A percentile compares a stretch with the other conserved stretches of the same genome.
These are phyloP conservation scores for Ciconia boyciana DNA, from an alignment of 2,113 vertebrate species.

Conservation along the genomic window DNA sequence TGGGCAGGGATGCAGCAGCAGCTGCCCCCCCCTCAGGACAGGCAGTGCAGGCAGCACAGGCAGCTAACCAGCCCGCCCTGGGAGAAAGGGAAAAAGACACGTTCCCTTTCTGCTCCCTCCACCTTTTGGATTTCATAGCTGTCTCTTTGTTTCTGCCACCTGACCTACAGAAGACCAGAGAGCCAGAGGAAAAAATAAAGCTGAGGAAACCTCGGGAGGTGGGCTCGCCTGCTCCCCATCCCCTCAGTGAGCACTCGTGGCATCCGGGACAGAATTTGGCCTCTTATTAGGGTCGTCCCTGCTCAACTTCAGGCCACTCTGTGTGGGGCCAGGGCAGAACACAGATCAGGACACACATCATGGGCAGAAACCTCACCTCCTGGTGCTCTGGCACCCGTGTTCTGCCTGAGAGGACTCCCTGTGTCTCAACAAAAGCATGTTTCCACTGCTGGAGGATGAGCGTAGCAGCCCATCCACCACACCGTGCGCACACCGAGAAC, in stretches of 20 bases:
- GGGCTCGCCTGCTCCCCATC: neutral
- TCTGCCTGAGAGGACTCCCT: rapidly evolving
- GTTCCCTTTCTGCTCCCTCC: neutral
- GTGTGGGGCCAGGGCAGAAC: rapidly evolving
- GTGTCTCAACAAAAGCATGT: neutral
- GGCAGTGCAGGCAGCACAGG: neutral
- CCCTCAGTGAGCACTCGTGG: neutral
- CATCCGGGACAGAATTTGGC: neutral
- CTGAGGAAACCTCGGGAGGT: neutral
- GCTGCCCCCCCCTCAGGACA: rapidly evolving
- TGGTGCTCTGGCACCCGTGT: rapidly evolving
- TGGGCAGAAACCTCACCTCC: neutral
- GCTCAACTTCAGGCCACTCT: rapidly evolving
- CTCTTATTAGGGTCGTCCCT: neutral
- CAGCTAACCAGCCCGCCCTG: neutral
- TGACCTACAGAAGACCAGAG: neutral
- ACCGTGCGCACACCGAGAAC: rapidly evolving
- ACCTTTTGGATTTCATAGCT: neutral
- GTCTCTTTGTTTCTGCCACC: neutral
- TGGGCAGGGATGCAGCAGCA: neutral
- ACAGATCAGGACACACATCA: too few relatives aligned
- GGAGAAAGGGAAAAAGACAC: neutral
- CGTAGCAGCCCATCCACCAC: neutral
- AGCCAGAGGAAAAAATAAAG: neutral
- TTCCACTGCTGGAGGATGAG: neutral